Evolutionary conservation across 2,113 vertebrate genomes (phyloP).

Genomic region (Cynoglossus semilaevis): DNA sequence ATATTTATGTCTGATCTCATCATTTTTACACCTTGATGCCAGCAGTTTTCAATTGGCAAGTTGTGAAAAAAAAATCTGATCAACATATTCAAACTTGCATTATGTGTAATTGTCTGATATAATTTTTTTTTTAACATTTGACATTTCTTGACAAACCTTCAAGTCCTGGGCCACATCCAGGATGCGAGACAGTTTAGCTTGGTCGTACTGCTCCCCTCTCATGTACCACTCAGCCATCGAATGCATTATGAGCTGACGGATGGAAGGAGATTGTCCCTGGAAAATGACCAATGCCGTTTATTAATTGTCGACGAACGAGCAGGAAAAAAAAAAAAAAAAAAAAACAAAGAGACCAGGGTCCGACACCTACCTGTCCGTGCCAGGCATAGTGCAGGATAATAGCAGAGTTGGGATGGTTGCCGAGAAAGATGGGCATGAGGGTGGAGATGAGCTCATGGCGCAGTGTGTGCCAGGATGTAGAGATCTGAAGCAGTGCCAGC

Average conservation of each 20-base stretch:
- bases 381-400: constrained; percentile 99
- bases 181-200: constrained; percentile 96
- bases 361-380: constrained; percentile 92
- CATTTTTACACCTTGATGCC: too few relatives aligned
- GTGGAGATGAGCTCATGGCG: constrained; percentile 99
- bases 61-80: not conserved
- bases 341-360: not conserved
- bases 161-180: constrained; percentile 98
- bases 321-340: not conserved
- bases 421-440: constrained; percentile 97
- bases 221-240: constrained; percentile 99
- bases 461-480: constrained; percentile 96
- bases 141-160: constrained; percentile 78
- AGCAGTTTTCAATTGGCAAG: too few relatives aligned
- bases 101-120: too few relatives aligned
- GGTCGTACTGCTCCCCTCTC: constrained; percentile 98
- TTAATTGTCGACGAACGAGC: not conserved
- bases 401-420: constrained; percentile 98
- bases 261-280: constrained; percentile 97
- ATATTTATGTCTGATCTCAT: too few relatives aligned
- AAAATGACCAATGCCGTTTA: not conserved
- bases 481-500: constrained; percentile 93
- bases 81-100: not conserved
- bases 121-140: too few relatives aligned
- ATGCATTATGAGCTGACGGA: constrained; percentile 99